A percentile compares a stretch with the other conserved stretches of the same genome.
phyloP scores from a whole-genome alignment of 2,888 invertebrate genomes.

The Lucinisca nassula region DNA sequence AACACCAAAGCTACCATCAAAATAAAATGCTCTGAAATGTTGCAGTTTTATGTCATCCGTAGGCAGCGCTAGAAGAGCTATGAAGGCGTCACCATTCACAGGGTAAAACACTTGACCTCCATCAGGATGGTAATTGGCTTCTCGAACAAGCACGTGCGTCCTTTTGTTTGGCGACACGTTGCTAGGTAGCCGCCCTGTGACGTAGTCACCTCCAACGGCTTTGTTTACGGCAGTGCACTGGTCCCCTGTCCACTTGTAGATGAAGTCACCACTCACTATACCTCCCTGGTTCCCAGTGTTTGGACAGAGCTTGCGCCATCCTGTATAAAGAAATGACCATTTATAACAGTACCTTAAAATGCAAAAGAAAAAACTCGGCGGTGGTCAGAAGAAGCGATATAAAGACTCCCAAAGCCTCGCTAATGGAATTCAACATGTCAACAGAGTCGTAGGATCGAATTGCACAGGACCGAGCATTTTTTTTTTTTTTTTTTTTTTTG shows the following conservation, averaged over 20 bases:
- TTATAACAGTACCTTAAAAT: too few species aligned
- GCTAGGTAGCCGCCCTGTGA: constrained; percentile 66
- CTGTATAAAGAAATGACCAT: constrained; percentile 13
- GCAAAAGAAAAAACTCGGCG: too few species aligned
- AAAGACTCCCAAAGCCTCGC: too few species aligned
- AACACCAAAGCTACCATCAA: constrained; percentile 75
- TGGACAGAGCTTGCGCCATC: constrained; percentile 68
- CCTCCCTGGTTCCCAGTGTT: constrained; percentile 68
- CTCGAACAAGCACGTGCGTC: constrained; percentile 71
- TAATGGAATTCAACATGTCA: too few species aligned
- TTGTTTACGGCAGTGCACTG: constrained; percentile 66
- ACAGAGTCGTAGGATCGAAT: too few species aligned
- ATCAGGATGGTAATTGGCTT: constrained; percentile 76
- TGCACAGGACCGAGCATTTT: too few species aligned
- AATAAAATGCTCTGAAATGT: constrained; percentile 75
- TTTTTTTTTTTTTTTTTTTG: too few species aligned
- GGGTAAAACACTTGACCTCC: constrained; percentile 78
- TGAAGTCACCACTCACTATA: constrained; percentile 65
- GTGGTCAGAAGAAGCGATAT: too few species aligned
- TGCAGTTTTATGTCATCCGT: constrained; percentile 70
- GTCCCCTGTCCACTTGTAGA: constrained; percentile 71
- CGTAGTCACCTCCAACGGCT: constrained; percentile 67
- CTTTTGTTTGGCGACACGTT: constrained; percentile 61
- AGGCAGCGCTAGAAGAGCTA: constrained; percentile 69
- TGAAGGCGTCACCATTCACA: constrained; percentile 55